Evolutionary conservation across 2,888 invertebrate genomes (phyloP).

Genomic region (Molanna angustata): DNA sequence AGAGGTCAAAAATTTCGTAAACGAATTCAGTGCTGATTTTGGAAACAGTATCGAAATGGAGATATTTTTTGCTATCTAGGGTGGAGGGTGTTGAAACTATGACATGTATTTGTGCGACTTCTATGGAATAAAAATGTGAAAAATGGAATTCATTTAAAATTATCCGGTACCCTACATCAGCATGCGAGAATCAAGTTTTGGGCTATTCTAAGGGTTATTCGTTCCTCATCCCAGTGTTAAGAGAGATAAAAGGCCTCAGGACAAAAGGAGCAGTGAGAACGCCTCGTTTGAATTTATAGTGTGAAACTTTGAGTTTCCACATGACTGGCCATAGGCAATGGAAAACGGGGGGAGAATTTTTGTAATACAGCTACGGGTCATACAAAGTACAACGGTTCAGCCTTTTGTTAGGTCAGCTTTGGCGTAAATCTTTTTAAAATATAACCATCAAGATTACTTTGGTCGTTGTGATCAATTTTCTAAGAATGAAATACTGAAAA

Average conservation of each 20-base stretch:
- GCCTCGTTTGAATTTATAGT: slow-evolving; percentile 23
- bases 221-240: neutral
- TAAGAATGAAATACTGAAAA: neutral
- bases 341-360: slow-evolving; percentile 13
- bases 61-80: too few relatives aligned
- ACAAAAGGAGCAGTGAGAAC: slow-evolving; percentile 25
- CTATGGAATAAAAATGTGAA: too few relatives aligned
- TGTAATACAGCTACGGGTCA: slow-evolving; percentile 18
- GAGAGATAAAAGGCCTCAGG: slow-evolving; percentile 27
- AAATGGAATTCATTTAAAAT: too few relatives aligned
- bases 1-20: too few relatives aligned
- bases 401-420: slow-evolving; percentile 20
- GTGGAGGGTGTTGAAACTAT: too few relatives aligned
- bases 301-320: slow-evolving; percentile 25
- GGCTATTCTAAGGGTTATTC: neutral
- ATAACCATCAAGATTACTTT: slow-evolving; percentile 1
- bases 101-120: too few relatives aligned
- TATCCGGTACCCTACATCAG: too few relatives aligned
- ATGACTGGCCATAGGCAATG: slow-evolving; percentile 20
- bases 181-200: neutral
- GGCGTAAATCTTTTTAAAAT: slow-evolving; percentile 16
- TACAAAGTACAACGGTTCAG: slow-evolving; percentile 9
- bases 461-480: slow-evolving; percentile 2
- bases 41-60: too few relatives aligned
- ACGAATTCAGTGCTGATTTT: too few relatives aligned